A percentile compares a stretch with the other conserved stretches of the same genome.
Conservation (phyloP, 2,888 invertebrate genomes). For the Conistra vaccinii region DNA sequence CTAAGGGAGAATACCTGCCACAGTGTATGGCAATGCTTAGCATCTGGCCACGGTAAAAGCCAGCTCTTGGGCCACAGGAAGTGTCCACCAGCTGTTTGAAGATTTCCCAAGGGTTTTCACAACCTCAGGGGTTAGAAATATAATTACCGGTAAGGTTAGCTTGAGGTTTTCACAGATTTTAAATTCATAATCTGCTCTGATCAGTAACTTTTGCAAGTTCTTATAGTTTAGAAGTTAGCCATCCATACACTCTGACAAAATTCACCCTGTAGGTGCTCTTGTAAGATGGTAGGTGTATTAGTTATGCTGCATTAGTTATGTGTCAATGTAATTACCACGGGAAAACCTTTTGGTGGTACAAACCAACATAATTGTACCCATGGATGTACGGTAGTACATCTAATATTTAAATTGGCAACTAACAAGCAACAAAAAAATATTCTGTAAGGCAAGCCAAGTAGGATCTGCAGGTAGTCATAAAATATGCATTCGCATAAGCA, state of each 20-base stretch:
- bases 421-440: neutral
- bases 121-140: neutral
- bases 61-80: neutral
- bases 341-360: neutral
- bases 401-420: neutral
- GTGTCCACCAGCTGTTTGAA: neutral
- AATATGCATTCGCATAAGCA: constrained; percentile 29
- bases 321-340: neutral
- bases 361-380: neutral
- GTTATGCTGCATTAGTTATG: neutral
- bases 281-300: neutral
- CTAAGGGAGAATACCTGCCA: neutral
- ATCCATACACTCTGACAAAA: neutral
- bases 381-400: too few relatives aligned
- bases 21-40: neutral
- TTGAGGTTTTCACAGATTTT: neutral
- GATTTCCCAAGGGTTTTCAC: neutral
- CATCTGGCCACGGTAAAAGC: neutral
- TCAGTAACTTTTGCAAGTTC: neutral
- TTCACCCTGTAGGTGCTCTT: neutral
- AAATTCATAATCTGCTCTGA: neutral
- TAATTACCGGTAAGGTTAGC: neutral
- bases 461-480: neutral
- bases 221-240: neutral
- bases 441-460: neutral